These are phyloP conservation scores for Gryllus bimaculatus DNA, from an alignment of 1,140 invertebrate genomes.

Conservation along the genomic window DNA sequence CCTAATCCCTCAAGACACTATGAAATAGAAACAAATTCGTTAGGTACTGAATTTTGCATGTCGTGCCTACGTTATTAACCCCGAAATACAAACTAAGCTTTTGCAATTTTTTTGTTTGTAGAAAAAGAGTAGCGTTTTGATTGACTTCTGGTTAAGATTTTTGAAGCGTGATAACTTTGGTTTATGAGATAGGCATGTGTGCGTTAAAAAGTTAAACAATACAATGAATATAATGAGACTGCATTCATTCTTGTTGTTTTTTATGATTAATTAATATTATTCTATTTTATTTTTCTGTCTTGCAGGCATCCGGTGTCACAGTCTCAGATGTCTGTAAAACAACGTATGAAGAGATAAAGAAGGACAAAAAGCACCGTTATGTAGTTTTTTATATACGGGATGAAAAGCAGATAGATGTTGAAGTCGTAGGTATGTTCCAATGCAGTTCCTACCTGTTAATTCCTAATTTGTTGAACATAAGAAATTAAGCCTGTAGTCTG, in stretches of 20 bases:
- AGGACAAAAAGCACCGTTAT: constrained; percentile 93
- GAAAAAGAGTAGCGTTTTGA: background rate
- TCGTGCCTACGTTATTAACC: too few species aligned
- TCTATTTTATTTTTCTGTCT: constrained; percentile 25
- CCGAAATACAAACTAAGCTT: too few species aligned
- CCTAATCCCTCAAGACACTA: too few species aligned
- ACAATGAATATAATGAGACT: background rate
- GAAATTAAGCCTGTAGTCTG: background rate
- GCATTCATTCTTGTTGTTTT: constrained; percentile 6
- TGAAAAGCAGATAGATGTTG: constrained; percentile 88
- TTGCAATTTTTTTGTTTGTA: too few species aligned
- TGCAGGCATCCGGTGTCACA: constrained; percentile 89
- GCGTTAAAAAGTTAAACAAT: too few species aligned
- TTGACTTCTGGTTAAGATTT: background rate
- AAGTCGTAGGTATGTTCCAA: constrained; percentile 57
- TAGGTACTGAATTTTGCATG: too few species aligned
- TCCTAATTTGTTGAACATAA: background rate
- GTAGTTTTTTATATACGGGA: constrained; percentile 92
- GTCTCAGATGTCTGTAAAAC: constrained; percentile 90
- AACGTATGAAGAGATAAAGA: constrained; percentile 93
- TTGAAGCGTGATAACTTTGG: too few species aligned
- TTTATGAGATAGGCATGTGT: too few species aligned
- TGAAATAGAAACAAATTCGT: too few species aligned
- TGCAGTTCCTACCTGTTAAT: background rate
- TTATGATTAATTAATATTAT: constrained; percentile 18